Conservation (phyloP, 2,888 invertebrate genomes). For the Torymus auratus region DNA sequence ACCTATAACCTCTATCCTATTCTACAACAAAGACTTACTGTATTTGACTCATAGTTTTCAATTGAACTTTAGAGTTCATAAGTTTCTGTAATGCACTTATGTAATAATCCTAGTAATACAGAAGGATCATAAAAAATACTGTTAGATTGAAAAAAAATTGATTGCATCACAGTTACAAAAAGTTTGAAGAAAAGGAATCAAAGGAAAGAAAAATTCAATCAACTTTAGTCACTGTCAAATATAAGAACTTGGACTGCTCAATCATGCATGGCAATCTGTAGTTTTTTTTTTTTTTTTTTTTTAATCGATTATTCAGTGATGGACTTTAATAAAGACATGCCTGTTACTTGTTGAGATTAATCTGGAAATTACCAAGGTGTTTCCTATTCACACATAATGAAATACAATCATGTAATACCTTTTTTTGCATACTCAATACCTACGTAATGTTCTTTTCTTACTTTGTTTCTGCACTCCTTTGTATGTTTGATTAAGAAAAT, state of each 20-base stretch:
- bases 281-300: conserved; percentile 13
- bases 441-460: conserved; percentile 23
- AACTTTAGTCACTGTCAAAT: conserved; percentile 12
- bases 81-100: conserved; percentile 6
- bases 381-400: conserved; percentile 19
- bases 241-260: conserved; percentile 1
- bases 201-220: conserved; percentile 19
- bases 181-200: neutral
- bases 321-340: conserved; percentile 16
- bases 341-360: conserved; percentile 21
- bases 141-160: too few species aligned
- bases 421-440: conserved; percentile 35
- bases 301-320: conserved; percentile 15
- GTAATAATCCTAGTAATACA: too few species aligned
- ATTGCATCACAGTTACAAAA: conserved; percentile 4
- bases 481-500: conserved; percentile 8
- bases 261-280: conserved; percentile 29
- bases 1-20: neutral
- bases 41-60: neutral
- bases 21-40: neutral
- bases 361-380: conserved; percentile 42
- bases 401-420: conserved; percentile 33
- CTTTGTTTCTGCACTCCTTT: conserved; percentile 11
- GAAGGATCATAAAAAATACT: too few species aligned
- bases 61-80: neutral